Evolutionary conservation across 2,888 invertebrate species (phyloP), one percentile per base, ranked within the genome.

Genomic region (Slavum lentiscoides): DNA sequence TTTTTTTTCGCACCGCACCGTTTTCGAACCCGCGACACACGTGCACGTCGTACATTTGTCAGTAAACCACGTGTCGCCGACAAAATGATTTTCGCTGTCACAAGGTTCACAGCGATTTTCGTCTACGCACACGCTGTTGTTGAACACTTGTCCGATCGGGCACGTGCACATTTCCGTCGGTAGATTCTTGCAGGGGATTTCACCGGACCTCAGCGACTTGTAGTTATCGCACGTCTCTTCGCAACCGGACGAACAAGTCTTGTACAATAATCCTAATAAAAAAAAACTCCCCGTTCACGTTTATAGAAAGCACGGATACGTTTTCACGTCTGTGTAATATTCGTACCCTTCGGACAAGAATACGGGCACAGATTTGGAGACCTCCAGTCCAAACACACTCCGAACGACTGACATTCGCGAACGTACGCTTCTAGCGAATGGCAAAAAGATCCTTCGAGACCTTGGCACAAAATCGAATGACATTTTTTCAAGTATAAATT

Each of bases 121-220:
- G 15, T 89, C 88, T 0, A 95, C 90, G 85, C 96, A 96, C 8
- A 90, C 91, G 82, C 90, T 91, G 85, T 92, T 91, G 81, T 91
- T 89, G 83, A 92, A 88, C 0, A 93, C 91, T 86, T 91, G 90
- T 82, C 92, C 92, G 73, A 89, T 87, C 0, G 94, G 92, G 87
- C 96, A 96, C 89, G 92, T 94, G 86, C 96, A 96, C 1, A 95
- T 95, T 85, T 95, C 95, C 0, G 89, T 89, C 0, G 87, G 86
- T 17, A 86, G 87, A 7, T 86, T 86, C 43, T 86, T 85, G 83
- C 92, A 92, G 3, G 23, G 17, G 4, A 30, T 59, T 43, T 72
- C 82, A 0, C 80, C 80, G n/a, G 80, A 72, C 4, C 85, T 84
- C 6, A 88, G 85, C 17, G 88, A 86, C 68, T 89, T 89, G 69